These are phyloP conservation scores for Pristionchus fissidentatus DNA, from an alignment of 2,888 invertebrate genomes.

Conservation along the genomic window DNA sequence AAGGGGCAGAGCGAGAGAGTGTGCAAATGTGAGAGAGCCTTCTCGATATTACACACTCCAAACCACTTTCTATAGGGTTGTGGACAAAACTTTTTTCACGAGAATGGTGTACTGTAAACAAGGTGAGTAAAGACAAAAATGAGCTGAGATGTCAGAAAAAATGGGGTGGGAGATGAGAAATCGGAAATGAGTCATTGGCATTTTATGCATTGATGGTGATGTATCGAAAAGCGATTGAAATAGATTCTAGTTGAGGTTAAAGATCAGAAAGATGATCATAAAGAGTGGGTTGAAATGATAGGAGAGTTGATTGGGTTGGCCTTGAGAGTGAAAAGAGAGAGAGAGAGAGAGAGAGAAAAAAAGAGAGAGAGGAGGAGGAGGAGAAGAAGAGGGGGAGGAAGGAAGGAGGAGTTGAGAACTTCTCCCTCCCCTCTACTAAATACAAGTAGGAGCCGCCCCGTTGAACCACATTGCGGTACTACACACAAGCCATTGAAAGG, in stretches of 20 bases:
- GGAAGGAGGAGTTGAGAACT: slow-evolving; percentile 35
- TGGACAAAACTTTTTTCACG: too few relatives aligned
- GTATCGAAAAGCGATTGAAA: too few relatives aligned
- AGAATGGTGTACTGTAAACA: background rate
- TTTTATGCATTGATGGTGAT: too few relatives aligned
- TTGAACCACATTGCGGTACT: background rate
- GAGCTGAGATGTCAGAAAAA: background rate
- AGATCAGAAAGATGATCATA: background rate
- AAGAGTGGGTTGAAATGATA: slow-evolving; percentile 27
- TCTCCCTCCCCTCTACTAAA: slow-evolving; percentile 33
- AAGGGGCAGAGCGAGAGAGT: too few relatives aligned
- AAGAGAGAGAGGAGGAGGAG: slow-evolving; percentile 16
- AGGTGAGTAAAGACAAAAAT: background rate
- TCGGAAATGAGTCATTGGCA: too few relatives aligned
- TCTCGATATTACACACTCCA: too few relatives aligned
- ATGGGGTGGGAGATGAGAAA: background rate
- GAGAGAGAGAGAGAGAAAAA: background rate
- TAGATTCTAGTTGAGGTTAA: background rate
- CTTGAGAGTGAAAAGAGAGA: slow-evolving; percentile 5
- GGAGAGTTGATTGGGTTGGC: too few relatives aligned
- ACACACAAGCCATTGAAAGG: slow-evolving; percentile 15
- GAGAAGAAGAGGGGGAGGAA: background rate
- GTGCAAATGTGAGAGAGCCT: too few relatives aligned
- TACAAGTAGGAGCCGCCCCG: background rate
- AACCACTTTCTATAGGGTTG: too few relatives aligned